phyloP scores from a whole-genome alignment of 2,888 invertebrate species.

The Tipula confusa region DNA sequence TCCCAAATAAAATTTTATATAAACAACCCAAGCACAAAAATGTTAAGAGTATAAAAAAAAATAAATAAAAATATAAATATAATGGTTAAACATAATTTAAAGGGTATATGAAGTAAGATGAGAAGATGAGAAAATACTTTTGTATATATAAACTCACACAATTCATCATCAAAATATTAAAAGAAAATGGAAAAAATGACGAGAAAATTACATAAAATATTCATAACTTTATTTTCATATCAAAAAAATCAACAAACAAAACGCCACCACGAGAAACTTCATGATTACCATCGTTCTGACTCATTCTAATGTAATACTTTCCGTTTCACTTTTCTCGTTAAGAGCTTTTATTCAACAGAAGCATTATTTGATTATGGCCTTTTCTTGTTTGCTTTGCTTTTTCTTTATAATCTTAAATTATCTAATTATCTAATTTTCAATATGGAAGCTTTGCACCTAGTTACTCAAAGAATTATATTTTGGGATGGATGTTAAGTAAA shows the following conservation, averaged over 20 bases:
- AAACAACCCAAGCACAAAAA: not conserved
- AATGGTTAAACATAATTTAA: not conserved
- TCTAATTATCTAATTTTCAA: slow-evolving; percentile 16
- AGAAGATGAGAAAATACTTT: slow-evolving; percentile 16
- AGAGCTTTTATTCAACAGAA: not conserved
- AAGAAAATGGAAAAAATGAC: not conserved
- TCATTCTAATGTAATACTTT: not conserved
- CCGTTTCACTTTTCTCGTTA: not conserved
- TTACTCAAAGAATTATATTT: not conserved
- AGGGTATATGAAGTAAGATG: not conserved
- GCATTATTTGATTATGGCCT: not conserved
- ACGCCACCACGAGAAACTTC: not conserved
- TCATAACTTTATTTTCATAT: slow-evolving; percentile 12
- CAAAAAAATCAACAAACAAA: slow-evolving; percentile 16
- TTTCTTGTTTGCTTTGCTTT: not conserved
- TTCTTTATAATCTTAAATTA: not conserved
- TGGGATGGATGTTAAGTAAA: too few species aligned
- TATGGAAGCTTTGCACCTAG: not conserved
- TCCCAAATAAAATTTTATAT: not conserved
- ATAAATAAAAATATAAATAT: too few species aligned
- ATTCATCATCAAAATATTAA: not conserved
- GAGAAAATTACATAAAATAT: slow-evolving; percentile 4
- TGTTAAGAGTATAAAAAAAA: not conserved
- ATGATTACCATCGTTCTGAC: not conserved
- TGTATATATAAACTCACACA: not conserved